Conservation (phyloP, 2,113 vertebrate genomes). For the Brachypodius melanocephalos region DNA sequence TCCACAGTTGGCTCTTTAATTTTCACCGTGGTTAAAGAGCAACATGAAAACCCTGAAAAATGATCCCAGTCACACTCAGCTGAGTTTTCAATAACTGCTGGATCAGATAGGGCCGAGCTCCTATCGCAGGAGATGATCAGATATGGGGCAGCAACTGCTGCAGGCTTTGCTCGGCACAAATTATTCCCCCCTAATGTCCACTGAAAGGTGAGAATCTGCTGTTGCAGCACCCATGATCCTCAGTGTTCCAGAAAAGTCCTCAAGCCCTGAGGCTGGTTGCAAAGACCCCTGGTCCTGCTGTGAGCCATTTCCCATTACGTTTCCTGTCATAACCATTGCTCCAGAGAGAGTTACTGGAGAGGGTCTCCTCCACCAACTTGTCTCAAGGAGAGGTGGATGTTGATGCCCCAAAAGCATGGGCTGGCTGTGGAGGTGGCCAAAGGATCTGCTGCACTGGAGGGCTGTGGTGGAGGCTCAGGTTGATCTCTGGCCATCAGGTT, state of each 20-base stretch:
- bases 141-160: neutral
- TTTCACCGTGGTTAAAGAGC: neutral
- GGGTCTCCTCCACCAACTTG: fast-evolving
- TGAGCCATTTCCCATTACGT: fast-evolving
- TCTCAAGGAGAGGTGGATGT: neutral
- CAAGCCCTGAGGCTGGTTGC: fast-evolving
- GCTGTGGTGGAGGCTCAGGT: neutral
- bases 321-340: neutral
- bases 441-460: neutral
- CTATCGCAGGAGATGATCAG: neutral
- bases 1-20: conserved; percentile 30
- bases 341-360: fast-evolving
- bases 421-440: neutral
- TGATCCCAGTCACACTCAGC: conserved; percentile 1
- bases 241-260: neutral
- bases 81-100: conserved; percentile 53
- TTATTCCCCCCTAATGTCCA: neutral
- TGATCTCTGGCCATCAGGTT: neutral
- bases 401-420: neutral
- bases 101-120: conserved; percentile 18
- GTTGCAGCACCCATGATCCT: neutral
- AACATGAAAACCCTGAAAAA: conserved; percentile 34
- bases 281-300: neutral
- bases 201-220: neutral
- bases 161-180: neutral